Evolutionary conservation across 2,113 vertebrate genomes (phyloP), one percentile per base, ranked within the genome.

Genomic region (Oryzias curvinotus): DNA sequence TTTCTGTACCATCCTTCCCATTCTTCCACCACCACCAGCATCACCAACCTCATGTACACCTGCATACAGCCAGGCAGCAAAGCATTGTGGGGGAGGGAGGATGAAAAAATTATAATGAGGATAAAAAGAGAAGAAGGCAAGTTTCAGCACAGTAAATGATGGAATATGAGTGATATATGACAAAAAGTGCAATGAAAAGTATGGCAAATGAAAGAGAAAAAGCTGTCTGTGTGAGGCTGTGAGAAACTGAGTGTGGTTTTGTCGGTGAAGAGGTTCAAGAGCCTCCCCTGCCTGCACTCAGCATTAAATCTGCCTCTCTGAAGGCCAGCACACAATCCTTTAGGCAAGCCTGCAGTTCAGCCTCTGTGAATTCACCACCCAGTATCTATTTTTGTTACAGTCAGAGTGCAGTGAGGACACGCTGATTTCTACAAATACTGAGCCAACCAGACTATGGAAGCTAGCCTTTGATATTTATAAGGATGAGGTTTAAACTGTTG

Each of bases 1-100:
- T 72, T 78, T 48, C 45, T 77, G 49, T 81, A 75, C 74, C 74
- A 78, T 75, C 73, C 52, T 68, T 76, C 53, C 69, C 75, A 80
- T 84, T 83, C 82, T 72, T 75, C 61, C 68, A 75, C 36, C 71
- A 70, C 28, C 70, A 80, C 47, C 71, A 68, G 49, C 57, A 65
- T 48, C 65, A 57, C 66, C 28, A 12, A 55, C 55, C 49, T 18
- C 16, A 16, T 56, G 42, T 68, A 71, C 19, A 16, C 55, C 58
- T 62, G 57, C 75, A 28, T 80, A 49, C 65, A 71, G 54, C 46
- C 46, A 61, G 67, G 73, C 55, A 48, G 65, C 62, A 48, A 47
- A 73, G 68, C n/a, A 50, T 49, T 3, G 47, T 77, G 79, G 81
- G 81, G 81, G 70, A 73, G 79, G 78, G 64, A 79, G 55, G 60